These are phyloP conservation scores for Paradoxurus hermaphroditus DNA, from an alignment of 2,113 vertebrate genomes.

Conservation along the genomic window DNA sequence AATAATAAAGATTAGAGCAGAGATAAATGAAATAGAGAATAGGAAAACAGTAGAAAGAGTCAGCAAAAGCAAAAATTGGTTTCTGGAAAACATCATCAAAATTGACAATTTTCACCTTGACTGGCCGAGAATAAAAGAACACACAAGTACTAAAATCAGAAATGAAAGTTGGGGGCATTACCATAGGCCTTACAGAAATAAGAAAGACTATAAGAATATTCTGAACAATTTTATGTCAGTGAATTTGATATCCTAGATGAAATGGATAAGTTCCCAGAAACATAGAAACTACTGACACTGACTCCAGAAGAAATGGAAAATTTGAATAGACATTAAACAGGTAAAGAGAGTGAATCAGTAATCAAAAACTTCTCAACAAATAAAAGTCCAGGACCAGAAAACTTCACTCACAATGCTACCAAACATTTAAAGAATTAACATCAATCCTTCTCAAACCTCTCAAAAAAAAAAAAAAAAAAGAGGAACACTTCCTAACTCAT, in stretches of 20 bases:
- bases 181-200: background rate
- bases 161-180: background rate
- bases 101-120: background rate
- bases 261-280: background rate
- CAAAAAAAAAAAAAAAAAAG: background rate
- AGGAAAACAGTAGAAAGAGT: background rate
- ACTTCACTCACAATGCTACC: background rate
- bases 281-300: background rate
- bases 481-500: background rate
- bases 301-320: background rate
- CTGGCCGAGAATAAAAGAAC: background rate
- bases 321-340: background rate
- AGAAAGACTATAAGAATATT: background rate
- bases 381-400: background rate
- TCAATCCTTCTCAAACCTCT: background rate
- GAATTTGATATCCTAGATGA: background rate
- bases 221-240: background rate
- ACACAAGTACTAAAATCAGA: background rate
- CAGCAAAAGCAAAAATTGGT: background rate
- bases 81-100: slow-evolving; percentile 7
- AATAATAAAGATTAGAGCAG: background rate
- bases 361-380: background rate
- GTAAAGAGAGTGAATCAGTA: background rate
- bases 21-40: background rate
- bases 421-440: slow-evolving; percentile 17